Evolutionary conservation across 2,797 vertebrate species (phyloP), one percentile per base, ranked within the genome.

Genomic region (Danio jaintianensis): DNA sequence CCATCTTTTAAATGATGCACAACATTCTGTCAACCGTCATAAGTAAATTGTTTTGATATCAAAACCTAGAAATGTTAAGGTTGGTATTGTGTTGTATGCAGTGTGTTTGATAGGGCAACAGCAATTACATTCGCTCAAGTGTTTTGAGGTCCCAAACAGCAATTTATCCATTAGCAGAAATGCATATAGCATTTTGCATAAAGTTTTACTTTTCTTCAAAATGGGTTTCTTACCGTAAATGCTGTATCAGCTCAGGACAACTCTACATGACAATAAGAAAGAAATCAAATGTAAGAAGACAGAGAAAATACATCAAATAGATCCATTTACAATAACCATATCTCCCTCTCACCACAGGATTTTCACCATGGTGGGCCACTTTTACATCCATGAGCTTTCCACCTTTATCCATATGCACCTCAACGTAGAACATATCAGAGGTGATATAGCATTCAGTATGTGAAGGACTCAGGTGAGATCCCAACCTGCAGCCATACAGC

Each of bases 361-460:
- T 98, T 91, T 99, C 98, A 87, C 98, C 96, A 42, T 99, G 97
- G 92, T 99, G 98, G 86, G 98, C 97, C 91, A 99, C 98, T 90
- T 98, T 99, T 85, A 99, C 98, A 40, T 99, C 98, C 86, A 96
- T 96, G 50, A 99, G 92, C 91, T 97, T 96, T 56, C 98, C 98
- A 36, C 88, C 84, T 36, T 92, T 88, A 90, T 99, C 98, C 88
- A 99, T 89, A 92, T 98, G 97, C 71, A 99, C 97, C 85, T 99
- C 98, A 86, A 99, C 96, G 22, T 99, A 99, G 89, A 99, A 99
- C 96, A 98, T 96, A 91, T 99, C 98, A 0, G 97, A 97, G 53
- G 96, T 98, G 93, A 99, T 99, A 93, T 99, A 99, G 84, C 98
- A 99, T 90, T 99, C 98, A 1, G 97, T 99, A 84, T 96, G 96